Percentiles rank a stretch among this genome's conserved stretches.
Evolutionary conservation across 2,888 invertebrate genomes (phyloP).

Genomic region (Andrena bicolor): DNA sequence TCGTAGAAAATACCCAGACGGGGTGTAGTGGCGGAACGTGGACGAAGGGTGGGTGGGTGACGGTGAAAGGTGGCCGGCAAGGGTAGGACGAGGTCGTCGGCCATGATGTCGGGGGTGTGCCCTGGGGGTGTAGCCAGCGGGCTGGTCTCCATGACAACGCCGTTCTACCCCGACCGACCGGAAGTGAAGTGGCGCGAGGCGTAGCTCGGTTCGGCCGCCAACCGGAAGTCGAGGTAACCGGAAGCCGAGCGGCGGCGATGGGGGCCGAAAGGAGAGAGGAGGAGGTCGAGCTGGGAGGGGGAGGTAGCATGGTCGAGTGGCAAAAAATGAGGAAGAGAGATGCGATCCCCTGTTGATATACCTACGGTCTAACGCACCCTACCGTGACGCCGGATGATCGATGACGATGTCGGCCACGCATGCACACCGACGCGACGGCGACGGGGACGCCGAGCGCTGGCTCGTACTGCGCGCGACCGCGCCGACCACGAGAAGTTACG

Average conservation of each 20-base stretch:
- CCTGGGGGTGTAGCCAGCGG: slow-evolving; percentile 75
- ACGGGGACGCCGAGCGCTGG: not conserved
- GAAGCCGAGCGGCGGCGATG: slow-evolving; percentile 52
- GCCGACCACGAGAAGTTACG: not conserved
- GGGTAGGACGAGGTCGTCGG: slow-evolving; percentile 60
- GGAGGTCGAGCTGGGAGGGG: slow-evolving; percentile 16
- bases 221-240: slow-evolving; percentile 74
- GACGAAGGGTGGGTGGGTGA: slow-evolving; percentile 28
- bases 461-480: not conserved
- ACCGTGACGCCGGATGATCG: slow-evolving; percentile 75
- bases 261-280: slow-evolving; percentile 26
- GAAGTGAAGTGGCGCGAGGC: slow-evolving; percentile 65
- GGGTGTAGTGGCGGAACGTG: slow-evolving; percentile 24
- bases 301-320: slow-evolving; percentile 59
- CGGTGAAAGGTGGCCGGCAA: slow-evolving; percentile 4
- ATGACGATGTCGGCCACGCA: slow-evolving; percentile 71
- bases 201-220: slow-evolving; percentile 65
- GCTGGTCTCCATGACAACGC: slow-evolving; percentile 79
- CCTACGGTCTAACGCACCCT: slow-evolving; percentile 67
- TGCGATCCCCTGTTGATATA: slow-evolving; percentile 71
- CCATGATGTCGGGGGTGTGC: slow-evolving; percentile 79
- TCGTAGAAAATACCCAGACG: slow-evolving; percentile 44
- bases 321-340: slow-evolving; percentile 68
- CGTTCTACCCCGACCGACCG: slow-evolving; percentile 75
- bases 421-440: slow-evolving; percentile 33